Evolutionary conservation across 1,140 invertebrate genomes (phyloP), one percentile per base, ranked within the genome.

Genomic region (Hylaeus volcanicus): DNA sequence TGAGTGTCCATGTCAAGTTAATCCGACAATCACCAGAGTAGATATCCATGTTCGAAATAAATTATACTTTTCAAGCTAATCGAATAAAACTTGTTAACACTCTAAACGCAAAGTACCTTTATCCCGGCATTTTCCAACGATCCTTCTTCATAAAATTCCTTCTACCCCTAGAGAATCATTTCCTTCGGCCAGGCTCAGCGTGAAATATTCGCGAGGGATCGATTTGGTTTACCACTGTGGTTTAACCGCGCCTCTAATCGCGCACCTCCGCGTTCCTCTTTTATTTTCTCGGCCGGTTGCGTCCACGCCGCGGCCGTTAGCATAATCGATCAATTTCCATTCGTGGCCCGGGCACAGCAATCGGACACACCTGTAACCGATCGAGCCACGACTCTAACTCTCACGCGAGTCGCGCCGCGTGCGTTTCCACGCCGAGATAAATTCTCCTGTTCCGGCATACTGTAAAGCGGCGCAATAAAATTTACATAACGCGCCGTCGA

Each of bases 311-410:
- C 26, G 64, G 70, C 70, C 74, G 84, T 88, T 88, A 86, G 80
- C 85, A 88, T 88, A 88, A 88, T 82, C 83, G 83, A 87, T 88
- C 83, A 80, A 85, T 88, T 87, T 79, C 87, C 81, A 88, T 88
- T 88, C 85, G 77, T 61, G 41, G 77, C 51, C 58, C 45, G 71
- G 56, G 61, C 77, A 81, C 61, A 39, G 70, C 79, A 60, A 70
- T 82, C 69, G 73, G 74, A 64, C 86, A 81, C 86, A 88, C 86
- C 86, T 88, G 84, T 88, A 84, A 60, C 53, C 63, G 74, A 56
- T 83, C 64, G 66, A 48, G 58, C 75, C 70, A 82, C 68, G 80
- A 56, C 41, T 78, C 64, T 77, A 76, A 80, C 83, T 86, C 76
- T 81, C 74, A 41, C 66, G 55, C 43, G 72, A 43, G 53, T 69